Evolutionary conservation across 2,888 invertebrate species (phyloP).

Genomic region (Polydrusus cervinus): DNA sequence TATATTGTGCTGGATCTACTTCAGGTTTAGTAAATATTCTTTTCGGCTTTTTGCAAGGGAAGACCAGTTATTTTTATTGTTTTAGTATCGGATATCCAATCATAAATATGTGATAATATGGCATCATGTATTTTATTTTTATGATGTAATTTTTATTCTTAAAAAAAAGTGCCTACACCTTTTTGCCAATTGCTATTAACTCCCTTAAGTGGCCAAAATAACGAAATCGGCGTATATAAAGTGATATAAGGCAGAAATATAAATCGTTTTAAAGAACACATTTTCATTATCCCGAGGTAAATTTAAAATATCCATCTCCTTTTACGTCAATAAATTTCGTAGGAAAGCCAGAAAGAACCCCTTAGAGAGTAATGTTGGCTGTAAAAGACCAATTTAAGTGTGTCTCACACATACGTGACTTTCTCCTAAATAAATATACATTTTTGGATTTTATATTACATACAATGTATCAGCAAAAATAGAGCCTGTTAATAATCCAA

Average conservation of each 20-base stretch:
- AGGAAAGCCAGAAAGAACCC: constrained; percentile 9
- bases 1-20: too few species aligned
- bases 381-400: constrained; percentile 9
- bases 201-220: neutral
- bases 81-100: too few species aligned
- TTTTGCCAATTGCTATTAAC: too few species aligned
- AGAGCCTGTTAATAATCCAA: neutral
- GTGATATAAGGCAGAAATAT: constrained; percentile 8
- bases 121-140: too few species aligned
- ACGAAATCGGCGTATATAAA: constrained; percentile 1
- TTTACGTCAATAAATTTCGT: constrained; percentile 29
- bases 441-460: neutral
- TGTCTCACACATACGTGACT: constrained; percentile 21
- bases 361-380: constrained; percentile 14
- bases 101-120: too few species aligned
- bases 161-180: too few species aligned
- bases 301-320: constrained; percentile 22
- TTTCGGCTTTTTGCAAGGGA: too few species aligned
- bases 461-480: neutral
- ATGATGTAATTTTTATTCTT: too few species aligned
- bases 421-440: constrained; percentile 6
- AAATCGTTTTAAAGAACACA: constrained; percentile 34
- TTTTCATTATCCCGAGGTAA: constrained; percentile 35
- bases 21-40: too few species aligned
- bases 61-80: too few species aligned